Percentiles rank a stretch among this genome's conserved stretches.
Evolutionary conservation across 2,113 vertebrate species (phyloP).

Genomic region (Ammospiza caudacuta): DNA sequence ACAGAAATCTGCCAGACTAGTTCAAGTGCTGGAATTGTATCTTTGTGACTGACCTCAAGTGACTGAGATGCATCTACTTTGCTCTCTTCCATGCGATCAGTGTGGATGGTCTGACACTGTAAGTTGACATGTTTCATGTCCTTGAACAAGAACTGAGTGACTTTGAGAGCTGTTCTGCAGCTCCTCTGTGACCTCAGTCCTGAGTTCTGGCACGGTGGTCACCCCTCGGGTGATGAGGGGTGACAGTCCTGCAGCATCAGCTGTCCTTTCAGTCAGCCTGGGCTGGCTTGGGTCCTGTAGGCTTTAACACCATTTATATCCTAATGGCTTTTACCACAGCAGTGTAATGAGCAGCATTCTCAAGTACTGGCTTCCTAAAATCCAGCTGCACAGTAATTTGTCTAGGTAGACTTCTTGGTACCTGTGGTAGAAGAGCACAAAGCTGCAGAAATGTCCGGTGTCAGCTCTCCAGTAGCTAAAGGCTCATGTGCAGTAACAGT

Average conservation of each 20-base stretch:
- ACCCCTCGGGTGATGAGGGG: not conserved
- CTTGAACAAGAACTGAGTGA: not conserved
- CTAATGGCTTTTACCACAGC: not conserved
- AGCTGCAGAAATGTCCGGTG: not conserved
- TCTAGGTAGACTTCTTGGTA: not conserved
- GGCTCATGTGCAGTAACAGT: not conserved
- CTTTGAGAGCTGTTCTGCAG: not conserved
- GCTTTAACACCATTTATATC: not conserved
- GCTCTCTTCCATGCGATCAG: not conserved
- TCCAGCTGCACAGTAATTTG: not conserved
- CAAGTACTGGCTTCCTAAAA: not conserved
- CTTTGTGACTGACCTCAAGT: not conserved
- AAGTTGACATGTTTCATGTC: not conserved
- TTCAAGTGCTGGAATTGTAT: not conserved
- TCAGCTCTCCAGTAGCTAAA: not conserved
- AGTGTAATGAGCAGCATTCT: not conserved
- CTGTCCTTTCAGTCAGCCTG: not conserved
- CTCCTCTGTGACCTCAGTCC: not conserved
- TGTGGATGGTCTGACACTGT: not conserved
- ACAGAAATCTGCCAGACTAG: not conserved
- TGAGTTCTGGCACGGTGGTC: not conserved
- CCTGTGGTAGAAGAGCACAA: not conserved
- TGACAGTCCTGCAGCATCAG: not conserved
- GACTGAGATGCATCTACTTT: not conserved
- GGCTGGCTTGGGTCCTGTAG: not conserved